Evolutionary conservation across 92 coral and sea anemone species (phyloP).

Genomic region (Parazoanthus darwini): DNA sequence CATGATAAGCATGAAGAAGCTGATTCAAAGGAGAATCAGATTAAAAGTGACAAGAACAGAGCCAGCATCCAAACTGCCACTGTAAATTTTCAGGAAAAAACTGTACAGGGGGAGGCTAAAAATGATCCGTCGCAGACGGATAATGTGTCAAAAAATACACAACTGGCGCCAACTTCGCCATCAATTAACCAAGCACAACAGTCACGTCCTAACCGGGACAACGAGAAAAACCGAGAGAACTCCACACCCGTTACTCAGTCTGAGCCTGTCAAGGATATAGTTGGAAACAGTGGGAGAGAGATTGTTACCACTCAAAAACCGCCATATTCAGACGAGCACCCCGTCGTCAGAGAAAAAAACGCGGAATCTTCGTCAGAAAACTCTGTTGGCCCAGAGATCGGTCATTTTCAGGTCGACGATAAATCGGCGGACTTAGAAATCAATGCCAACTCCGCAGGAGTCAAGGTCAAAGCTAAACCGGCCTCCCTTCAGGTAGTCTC

Average conservation of each 20-base stretch:
- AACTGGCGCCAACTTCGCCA: not conserved
- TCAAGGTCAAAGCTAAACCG: slow-evolving; percentile 97
- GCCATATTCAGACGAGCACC: slow-evolving; percentile 30
- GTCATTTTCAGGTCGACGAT: slow-evolving; percentile 95
- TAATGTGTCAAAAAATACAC: not conserved
- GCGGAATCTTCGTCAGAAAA: slow-evolving; percentile 21
- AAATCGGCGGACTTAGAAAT: slow-evolving; percentile 99
- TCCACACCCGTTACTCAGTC: slow-evolving; percentile 19
- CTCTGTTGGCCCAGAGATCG: slow-evolving; percentile 72
- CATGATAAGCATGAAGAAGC: slow-evolving; percentile 25
- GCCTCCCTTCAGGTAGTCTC: slow-evolving; percentile 99
- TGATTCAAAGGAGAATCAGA: slow-evolving; percentile 45
- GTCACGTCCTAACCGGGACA: slow-evolving; percentile 9
- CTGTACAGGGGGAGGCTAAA: slow-evolving; percentile 11
- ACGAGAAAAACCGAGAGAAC: not conserved
- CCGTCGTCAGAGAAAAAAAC: slow-evolving; percentile 31
- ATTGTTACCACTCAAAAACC: slow-evolving; percentile 69
- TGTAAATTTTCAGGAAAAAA: not conserved
- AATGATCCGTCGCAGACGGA: not conserved
- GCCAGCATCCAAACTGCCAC: slow-evolving; percentile 13
- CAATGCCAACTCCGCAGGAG: slow-evolving; percentile 98
- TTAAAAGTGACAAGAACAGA: not conserved
- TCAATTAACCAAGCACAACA: not conserved
- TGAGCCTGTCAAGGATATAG: slow-evolving; percentile 65
- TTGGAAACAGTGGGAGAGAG: slow-evolving; percentile 87